Evolutionary conservation across 64 coral and sea anemone genomes (phyloP).

Genomic region (Dendronephthya gigantea): DNA sequence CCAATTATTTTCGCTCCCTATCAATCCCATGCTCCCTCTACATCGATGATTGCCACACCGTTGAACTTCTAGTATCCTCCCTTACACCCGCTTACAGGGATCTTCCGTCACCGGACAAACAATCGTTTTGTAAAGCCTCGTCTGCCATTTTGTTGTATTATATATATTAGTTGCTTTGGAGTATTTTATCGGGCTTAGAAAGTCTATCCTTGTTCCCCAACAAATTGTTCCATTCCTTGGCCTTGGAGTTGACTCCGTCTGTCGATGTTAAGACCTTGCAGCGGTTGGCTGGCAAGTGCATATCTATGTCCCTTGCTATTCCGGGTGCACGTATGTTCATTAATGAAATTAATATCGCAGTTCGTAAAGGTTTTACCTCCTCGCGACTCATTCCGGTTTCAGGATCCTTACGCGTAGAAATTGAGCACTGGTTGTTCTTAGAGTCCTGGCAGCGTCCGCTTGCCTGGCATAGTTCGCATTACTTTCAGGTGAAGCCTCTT

Average conservation of each 20-base stretch:
- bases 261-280: conserved; percentile 15
- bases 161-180: neutral
- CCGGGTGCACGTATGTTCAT: neutral
- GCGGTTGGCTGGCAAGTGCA: conserved; percentile 26
- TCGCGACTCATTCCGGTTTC: neutral
- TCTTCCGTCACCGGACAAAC: neutral
- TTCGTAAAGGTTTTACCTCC: neutral
- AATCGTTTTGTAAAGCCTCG: neutral
- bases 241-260: neutral
- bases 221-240: neutral
- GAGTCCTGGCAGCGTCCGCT: conserved; percentile 28
- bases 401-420: neutral
- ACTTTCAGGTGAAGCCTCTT: no score
- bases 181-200: conserved; percentile 17
- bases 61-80: neutral
- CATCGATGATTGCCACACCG: neutral
- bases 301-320: neutral
- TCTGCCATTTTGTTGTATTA: neutral
- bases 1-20: neutral
- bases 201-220: conserved; percentile 4
- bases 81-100: neutral
- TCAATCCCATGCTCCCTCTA: neutral
- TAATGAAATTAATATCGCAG: conserved; percentile 18
- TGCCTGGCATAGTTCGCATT: neutral
- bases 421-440: conserved; percentile 40